Percentiles rank a stretch among this genome's conserved stretches.
These are phyloP conservation scores for Lepidochrysops patricia DNA, from an alignment of 2,888 invertebrate genomes.

Conservation along the genomic window DNA sequence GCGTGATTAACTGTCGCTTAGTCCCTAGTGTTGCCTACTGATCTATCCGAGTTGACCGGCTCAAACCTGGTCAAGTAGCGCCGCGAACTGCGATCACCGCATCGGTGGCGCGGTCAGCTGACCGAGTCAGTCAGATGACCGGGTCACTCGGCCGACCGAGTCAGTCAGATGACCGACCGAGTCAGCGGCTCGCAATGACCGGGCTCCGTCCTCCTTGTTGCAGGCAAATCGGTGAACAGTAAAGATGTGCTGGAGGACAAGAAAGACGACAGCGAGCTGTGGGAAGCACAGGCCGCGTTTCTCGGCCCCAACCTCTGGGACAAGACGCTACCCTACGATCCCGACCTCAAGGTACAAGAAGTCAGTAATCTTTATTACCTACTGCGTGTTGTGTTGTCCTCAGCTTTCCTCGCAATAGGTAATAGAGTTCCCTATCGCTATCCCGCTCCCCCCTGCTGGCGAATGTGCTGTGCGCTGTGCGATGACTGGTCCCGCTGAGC, in stretches of 20 bases:
- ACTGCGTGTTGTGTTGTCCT: constrained; percentile 52
- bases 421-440: constrained; percentile 42
- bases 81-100: background rate
- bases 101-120: constrained; percentile 2
- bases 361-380: constrained; percentile 73
- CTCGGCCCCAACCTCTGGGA: constrained; percentile 97
- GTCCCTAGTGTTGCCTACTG: too few species aligned
- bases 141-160: constrained; percentile 21
- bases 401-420: constrained; percentile 54
- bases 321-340: constrained; percentile 92
- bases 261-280: constrained; percentile 89
- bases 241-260: constrained; percentile 80
- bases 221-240: constrained; percentile 77
- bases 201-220: constrained; percentile 58
- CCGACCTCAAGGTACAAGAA: constrained; percentile 94
- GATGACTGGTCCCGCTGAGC: constrained; percentile 11
- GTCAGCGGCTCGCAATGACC: constrained; percentile 42
- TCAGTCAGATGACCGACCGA: constrained; percentile 24
- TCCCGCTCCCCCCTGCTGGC: constrained; percentile 17
- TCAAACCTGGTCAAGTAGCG: background rate
- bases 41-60: background rate
- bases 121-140: constrained; percentile 12
- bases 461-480: constrained; percentile 15
- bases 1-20: background rate
- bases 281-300: constrained; percentile 97